A percentile compares a stretch with the other conserved stretches of the same genome.
Evolutionary conservation across 2,797 vertebrate species (phyloP).

Genomic region (Anableps anableps): DNA sequence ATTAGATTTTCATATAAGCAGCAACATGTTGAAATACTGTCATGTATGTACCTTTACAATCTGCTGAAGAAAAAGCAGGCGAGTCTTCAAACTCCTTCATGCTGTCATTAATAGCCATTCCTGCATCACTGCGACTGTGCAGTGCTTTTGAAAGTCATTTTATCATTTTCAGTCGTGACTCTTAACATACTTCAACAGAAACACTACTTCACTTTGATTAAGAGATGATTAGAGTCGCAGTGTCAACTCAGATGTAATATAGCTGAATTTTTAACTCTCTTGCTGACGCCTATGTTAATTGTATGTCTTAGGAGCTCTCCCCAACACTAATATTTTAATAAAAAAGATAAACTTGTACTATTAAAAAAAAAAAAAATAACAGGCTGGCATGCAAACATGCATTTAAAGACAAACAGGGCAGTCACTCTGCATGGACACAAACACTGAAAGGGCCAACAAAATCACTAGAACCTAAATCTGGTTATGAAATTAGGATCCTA

Average conservation of each 20-base stretch:
- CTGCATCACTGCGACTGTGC: not conserved
- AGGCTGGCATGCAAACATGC: slow-evolving; percentile 46
- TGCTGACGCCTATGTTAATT: not conserved
- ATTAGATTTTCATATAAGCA: not conserved
- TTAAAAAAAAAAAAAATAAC: not conserved
- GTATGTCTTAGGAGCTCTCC: not conserved
- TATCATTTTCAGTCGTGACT: not conserved
- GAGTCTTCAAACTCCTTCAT: not conserved
- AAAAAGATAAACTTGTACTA: not conserved
- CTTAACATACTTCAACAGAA: not conserved
- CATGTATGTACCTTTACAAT: not conserved
- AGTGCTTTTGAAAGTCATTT: too few relatives aligned
- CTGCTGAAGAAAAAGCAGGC: not conserved
- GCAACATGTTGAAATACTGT: not conserved
- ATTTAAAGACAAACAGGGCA: slow-evolving; percentile 1
- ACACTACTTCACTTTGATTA: not conserved
- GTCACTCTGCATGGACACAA: slow-evolving; percentile 14
- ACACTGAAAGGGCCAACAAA: not conserved
- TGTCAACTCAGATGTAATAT: not conserved
- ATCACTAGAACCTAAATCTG: slow-evolving; percentile 1
- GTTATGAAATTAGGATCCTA: not conserved
- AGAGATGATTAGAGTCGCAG: not conserved
- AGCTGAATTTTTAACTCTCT: not conserved
- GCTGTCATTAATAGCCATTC: not conserved
- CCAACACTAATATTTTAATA: not conserved